Conservation (phyloP, 2,888 invertebrate species). For the Tubulanus polymorphus region DNA sequence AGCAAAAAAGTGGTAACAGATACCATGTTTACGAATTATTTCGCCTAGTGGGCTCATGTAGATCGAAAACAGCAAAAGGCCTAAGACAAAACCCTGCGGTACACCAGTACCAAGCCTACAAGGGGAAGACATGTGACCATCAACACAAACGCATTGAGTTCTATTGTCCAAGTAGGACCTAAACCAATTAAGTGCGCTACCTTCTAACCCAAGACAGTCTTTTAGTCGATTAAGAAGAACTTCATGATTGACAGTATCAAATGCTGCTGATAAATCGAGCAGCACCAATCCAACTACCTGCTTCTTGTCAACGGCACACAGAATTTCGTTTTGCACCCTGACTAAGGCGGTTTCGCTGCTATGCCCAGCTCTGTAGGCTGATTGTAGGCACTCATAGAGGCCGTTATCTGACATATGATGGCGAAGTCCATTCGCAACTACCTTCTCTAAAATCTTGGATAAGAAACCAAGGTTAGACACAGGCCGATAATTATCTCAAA, state of each 20-base stretch:
- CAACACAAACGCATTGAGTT: constrained; percentile 9
- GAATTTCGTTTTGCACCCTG: constrained; percentile 8
- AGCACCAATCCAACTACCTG: constrained; percentile 12
- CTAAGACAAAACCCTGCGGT: constrained; percentile 10
- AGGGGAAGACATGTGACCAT: not conserved
- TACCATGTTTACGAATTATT: constrained; percentile 16
- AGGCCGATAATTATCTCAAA: constrained; percentile 14
- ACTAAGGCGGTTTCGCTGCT: constrained; percentile 11
- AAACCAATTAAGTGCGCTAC: constrained; percentile 16
- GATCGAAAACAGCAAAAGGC: constrained; percentile 12
- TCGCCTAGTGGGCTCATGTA: constrained; percentile 16
- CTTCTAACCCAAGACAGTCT: constrained; percentile 6
- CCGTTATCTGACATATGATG: constrained; percentile 5
- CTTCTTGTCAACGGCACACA: constrained; percentile 7
- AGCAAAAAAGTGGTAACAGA: constrained; percentile 19
- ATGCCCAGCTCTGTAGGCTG: constrained; percentile 8
- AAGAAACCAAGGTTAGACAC: constrained; percentile 13
- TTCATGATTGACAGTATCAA: constrained; percentile 19
- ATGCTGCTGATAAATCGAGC: constrained; percentile 16
- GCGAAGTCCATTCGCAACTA: constrained; percentile 6
- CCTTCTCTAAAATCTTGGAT: constrained; percentile 13
- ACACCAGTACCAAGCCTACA: too few relatives aligned
- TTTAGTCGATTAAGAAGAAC: constrained; percentile 7
- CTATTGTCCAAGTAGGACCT: constrained; percentile 16
- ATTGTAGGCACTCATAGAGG: constrained; percentile 7